phyloP scores from a whole-genome alignment of 2,113 vertebrate species.

The Pyxicephalus adspersus region DNA sequence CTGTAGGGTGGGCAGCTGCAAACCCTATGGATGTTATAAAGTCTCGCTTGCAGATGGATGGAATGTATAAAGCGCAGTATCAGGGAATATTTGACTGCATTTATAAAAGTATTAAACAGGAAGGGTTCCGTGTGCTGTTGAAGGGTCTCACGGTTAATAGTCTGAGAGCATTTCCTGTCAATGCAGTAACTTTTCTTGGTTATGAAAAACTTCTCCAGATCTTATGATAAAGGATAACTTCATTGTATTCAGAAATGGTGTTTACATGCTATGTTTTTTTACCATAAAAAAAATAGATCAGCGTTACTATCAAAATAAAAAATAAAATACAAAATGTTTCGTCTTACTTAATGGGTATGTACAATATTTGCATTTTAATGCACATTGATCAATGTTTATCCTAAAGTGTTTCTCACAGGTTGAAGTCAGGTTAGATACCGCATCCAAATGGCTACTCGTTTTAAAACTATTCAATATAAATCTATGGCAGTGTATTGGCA shows the following conservation, averaged over 20 bases:
- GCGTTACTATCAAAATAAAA: too few relatives aligned
- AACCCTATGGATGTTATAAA: conserved; percentile 85
- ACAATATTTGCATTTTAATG: background rate
- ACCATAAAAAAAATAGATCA: too few relatives aligned
- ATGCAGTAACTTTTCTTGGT: conserved; percentile 80
- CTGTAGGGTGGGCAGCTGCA: conserved; percentile 75
- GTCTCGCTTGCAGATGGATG: conserved; percentile 80
- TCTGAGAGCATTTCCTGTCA: conserved; percentile 81
- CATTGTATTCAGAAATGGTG: too few relatives aligned
- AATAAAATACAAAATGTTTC: background rate
- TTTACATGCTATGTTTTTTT: background rate
- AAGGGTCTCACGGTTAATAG: conserved; percentile 79
- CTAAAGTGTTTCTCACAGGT: background rate
- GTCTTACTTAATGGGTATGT: background rate
- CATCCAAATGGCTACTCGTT: too few relatives aligned
- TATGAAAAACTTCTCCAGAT: conserved; percentile 75
- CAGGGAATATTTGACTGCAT: conserved; percentile 77
- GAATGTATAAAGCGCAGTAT: conserved; percentile 68
- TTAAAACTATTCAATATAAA: too few relatives aligned
- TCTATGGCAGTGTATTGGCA: too few relatives aligned
- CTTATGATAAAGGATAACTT: conserved; percentile 57
- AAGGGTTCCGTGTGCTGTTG: conserved; percentile 76
- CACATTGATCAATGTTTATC: background rate
- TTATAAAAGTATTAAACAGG: conserved; percentile 70
- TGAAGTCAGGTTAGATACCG: too few relatives aligned